Evolutionary conservation across 2,888 invertebrate species (phyloP).

Genomic region (Actias luna): DNA sequence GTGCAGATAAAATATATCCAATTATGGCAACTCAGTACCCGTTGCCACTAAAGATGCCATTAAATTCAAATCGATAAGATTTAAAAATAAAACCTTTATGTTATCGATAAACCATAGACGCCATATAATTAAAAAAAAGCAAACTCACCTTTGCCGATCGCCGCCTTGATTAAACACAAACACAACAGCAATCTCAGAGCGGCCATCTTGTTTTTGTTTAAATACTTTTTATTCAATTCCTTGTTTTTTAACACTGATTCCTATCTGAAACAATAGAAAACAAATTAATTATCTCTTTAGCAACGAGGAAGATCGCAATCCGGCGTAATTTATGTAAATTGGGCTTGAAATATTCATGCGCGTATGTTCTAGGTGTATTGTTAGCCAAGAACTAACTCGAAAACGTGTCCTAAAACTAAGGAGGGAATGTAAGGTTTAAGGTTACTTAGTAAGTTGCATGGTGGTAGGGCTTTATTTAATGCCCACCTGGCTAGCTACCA

Average conservation of each 20-base stretch:
- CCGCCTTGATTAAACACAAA: slow-evolving; percentile 53
- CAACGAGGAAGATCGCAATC: neutral
- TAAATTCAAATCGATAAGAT: neutral
- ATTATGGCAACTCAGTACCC: neutral
- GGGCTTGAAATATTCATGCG: neutral
- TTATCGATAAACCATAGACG: neutral
- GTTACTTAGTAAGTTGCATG: no score
- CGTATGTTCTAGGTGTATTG: no score
- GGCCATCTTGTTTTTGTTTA: slow-evolving; percentile 52
- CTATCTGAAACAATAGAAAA: slow-evolving; percentile 52
- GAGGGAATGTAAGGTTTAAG: no score
- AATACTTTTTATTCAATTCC: slow-evolving; percentile 24
- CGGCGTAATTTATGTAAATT: neutral
- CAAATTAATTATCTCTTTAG: slow-evolving; percentile 10
- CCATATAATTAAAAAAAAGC: slow-evolving; percentile 3
- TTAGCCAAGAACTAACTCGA: no score
- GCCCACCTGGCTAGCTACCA: no score
- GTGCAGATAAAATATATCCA: neutral
- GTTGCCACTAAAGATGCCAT: neutral
- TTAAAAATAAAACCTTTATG: neutral
- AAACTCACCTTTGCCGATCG: slow-evolving; percentile 59
- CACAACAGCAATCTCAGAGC: slow-evolving; percentile 48
- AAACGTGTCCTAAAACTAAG: no score
- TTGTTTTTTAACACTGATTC: slow-evolving; percentile 22
- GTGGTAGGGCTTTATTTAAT: no score